These are phyloP conservation scores for Magallana nippona DNA, from an alignment of 2,888 invertebrate genomes.

Conservation along the genomic window DNA sequence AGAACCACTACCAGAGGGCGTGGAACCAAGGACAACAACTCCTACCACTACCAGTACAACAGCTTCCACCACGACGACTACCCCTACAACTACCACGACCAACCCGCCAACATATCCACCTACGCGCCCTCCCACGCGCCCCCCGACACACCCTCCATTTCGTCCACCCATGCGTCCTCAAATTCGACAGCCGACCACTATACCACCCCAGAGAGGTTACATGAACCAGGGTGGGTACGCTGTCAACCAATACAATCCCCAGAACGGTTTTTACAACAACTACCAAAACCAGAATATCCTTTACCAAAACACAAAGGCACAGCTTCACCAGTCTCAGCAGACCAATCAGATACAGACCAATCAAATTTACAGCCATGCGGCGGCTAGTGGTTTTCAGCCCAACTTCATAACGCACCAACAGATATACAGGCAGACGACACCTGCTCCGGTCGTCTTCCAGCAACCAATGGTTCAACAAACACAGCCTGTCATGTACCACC, in stretches of 20 bases:
- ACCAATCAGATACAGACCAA: conserved; percentile 3
- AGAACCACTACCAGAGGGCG: background rate
- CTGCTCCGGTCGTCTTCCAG: background rate
- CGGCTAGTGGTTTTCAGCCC: background rate
- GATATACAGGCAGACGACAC: conserved; percentile 9
- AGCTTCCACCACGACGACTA: conserved; percentile 12
- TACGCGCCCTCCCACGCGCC: background rate
- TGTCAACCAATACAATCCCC: background rate
- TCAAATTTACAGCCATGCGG: conserved; percentile 4
- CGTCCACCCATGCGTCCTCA: too few relatives aligned
- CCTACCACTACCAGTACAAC: conserved; percentile 1
- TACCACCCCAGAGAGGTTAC: background rate
- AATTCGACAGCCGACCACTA: background rate
- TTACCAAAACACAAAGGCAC: background rate
- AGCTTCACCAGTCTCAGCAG: background rate
- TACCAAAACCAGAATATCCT: background rate
- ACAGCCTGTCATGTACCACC: background rate
- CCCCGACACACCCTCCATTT: background rate
- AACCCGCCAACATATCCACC: background rate
- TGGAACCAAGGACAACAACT: conserved; percentile 9
- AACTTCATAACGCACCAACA: conserved; percentile 13
- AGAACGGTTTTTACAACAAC: background rate
- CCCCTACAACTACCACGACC: background rate
- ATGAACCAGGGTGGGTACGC: background rate
- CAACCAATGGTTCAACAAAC: conserved; percentile 12